Evolutionary conservation across 1,140 invertebrate species (phyloP).

Genomic region (Brachystomella parvula): DNA sequence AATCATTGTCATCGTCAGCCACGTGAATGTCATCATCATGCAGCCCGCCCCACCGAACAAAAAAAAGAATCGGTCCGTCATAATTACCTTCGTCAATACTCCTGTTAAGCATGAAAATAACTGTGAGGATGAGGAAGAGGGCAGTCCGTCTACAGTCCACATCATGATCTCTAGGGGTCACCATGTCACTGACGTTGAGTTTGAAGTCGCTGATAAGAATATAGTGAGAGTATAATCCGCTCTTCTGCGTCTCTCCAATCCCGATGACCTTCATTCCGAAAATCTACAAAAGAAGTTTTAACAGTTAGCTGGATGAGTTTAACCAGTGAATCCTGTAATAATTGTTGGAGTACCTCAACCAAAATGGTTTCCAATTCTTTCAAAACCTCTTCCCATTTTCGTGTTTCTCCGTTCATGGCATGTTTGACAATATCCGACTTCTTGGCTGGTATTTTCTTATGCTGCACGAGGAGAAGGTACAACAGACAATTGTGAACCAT

Average conservation of each 20-base stretch:
- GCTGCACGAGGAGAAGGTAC: conserved; percentile 29
- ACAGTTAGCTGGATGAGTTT: neutral
- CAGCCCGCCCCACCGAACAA: neutral
- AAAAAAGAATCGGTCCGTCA: neutral
- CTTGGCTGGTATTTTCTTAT: conserved; percentile 31
- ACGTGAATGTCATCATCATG: neutral
- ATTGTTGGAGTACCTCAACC: conserved; percentile 10
- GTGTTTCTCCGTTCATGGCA: conserved; percentile 28
- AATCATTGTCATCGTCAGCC: neutral
- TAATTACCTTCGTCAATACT: conserved; percentile 30
- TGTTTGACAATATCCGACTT: conserved; percentile 31
- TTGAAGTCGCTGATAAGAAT: conserved; percentile 29
- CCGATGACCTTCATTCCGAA: conserved; percentile 29
- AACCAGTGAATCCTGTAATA: too few relatives aligned
- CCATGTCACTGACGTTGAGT: conserved; percentile 18
- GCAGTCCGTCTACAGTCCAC: conserved; percentile 15
- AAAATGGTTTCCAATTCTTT: conserved; percentile 16
- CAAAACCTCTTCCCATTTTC: conserved; percentile 24
- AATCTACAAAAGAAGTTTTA: conserved; percentile 12
- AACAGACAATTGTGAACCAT: conserved; percentile 33
- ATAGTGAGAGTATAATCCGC: conserved; percentile 8
- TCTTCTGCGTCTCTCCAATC: conserved; percentile 14
- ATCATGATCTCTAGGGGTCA: conserved; percentile 7
- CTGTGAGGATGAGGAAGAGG: conserved; percentile 22
- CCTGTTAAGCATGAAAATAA: conserved; percentile 31